Percentiles rank a stretch among this genome's conserved stretches.
Conservation (phyloP, 2,888 invertebrate genomes). For the Leucozona laternaria region DNA sequence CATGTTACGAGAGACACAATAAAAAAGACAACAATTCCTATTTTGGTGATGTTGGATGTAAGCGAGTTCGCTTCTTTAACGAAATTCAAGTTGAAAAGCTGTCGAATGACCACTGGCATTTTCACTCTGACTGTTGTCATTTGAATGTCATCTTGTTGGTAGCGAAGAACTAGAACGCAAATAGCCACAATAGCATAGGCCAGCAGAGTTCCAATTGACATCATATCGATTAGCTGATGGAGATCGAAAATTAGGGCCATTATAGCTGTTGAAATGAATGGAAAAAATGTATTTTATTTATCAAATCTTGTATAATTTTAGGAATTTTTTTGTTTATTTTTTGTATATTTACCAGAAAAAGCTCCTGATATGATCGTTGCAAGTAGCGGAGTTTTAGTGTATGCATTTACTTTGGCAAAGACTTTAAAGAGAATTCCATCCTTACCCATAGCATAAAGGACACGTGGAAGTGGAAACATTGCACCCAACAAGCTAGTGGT, state of each 20-base stretch:
- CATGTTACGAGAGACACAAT: slow-evolving; percentile 82
- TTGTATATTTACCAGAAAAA: slow-evolving; percentile 86
- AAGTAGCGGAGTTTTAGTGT: slow-evolving; percentile 91
- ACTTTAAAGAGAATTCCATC: slow-evolving; percentile 93
- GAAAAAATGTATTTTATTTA: slow-evolving; percentile 8
- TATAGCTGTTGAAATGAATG: slow-evolving; percentile 85
- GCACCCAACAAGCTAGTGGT: slow-evolving; percentile 94
- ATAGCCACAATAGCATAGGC: slow-evolving; percentile 97
- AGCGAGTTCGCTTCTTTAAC: slow-evolving; percentile 87
- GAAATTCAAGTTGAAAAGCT: slow-evolving; percentile 89
- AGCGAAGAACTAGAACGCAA: slow-evolving; percentile 94
- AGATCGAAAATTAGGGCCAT: slow-evolving; percentile 96
- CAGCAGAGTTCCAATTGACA: slow-evolving; percentile 96
- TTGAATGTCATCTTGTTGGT: slow-evolving; percentile 82
- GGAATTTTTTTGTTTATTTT: background rate
- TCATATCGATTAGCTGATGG: slow-evolving; percentile 96
- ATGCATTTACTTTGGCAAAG: slow-evolving; percentile 88
- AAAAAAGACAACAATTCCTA: slow-evolving; percentile 86
- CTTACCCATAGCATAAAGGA: slow-evolving; percentile 95
- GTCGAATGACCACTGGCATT: slow-evolving; percentile 83
- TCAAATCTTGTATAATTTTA: no score
- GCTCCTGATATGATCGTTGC: slow-evolving; percentile 91
- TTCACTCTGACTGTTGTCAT: slow-evolving; percentile 80
- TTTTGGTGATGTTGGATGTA: slow-evolving; percentile 88
- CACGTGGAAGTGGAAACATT: slow-evolving; percentile 94